Evolutionary conservation across 2,797 vertebrate species (phyloP), one percentile per base, ranked within the genome.

Genomic region (Poeciliopsis turneri): DNA sequence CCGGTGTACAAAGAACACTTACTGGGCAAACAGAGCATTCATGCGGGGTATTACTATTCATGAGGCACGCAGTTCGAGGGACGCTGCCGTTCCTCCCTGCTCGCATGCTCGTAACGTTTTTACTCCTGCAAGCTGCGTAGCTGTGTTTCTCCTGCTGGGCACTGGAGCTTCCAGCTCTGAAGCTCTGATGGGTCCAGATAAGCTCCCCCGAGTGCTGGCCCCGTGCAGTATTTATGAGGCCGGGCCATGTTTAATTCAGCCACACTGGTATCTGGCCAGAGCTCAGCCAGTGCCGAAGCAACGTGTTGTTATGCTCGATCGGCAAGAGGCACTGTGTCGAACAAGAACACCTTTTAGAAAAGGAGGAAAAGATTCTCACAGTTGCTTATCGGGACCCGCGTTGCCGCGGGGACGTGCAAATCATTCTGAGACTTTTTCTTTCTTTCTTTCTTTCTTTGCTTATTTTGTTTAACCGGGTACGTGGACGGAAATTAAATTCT

Each of bases 201-300:
- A 90, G 91, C 89, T 92, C 89, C 88, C 91, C 83, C 81, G 92
- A 90, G 91, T 87, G 86, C 84, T 74, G 74, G 90, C 79, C 79
- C 84, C 36, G 87, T 95, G 91, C 92, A 95, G 87, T 93, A 95
- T 95, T 95, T 93, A 95, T 95, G 91, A 95, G 86, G 81, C 79
- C 59, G 43, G 75, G 86, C 84, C 88, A 95, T 95, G 95, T 94
- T 95, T 96, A 95, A 95, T 96, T 95, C 95, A 95, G 89, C 89
- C 91, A 88, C 85, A 82, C 93, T 88, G 92, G 92, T 94, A 93
- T 92, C 88, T 85, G 91, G 86, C 89, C 92, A 87, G 83, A 83
- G 82, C 89, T 91, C 88, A 88, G 83, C 89, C 90, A 89, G 83
- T 83, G 76, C 90, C 87, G 86, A 84, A 86, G 88, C 86, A 88